Conservation (phyloP, 2,113 vertebrate genomes). For the Aphyosemion australe region DNA sequence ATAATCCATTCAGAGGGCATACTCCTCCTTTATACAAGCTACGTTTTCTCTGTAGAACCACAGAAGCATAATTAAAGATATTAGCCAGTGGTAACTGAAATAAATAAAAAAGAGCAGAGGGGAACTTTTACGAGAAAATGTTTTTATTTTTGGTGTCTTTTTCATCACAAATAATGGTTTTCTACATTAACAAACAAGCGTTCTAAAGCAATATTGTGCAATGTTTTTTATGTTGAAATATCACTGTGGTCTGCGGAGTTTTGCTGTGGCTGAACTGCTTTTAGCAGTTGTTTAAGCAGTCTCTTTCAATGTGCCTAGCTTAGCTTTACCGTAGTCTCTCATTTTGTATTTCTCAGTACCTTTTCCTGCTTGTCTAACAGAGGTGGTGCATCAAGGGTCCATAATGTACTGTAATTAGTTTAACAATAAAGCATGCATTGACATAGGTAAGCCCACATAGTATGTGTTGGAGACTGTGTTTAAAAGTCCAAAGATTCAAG, state of each 20-base stretch:
- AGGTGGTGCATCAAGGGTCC: constrained; percentile 13
- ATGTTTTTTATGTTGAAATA: constrained; percentile 38
- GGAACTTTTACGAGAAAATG: no score
- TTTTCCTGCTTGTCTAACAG: constrained; percentile 35
- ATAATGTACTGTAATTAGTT: constrained; percentile 6
- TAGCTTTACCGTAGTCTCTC: constrained; percentile 16
- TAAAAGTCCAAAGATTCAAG: constrained; percentile 50
- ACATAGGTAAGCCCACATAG: constrained; percentile 4
- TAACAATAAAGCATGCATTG: not conserved
- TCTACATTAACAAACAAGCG: not conserved
- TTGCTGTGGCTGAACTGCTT: constrained; percentile 35
- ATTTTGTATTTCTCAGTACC: constrained; percentile 10
- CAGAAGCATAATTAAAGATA: no score
- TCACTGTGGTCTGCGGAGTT: constrained; percentile 42
- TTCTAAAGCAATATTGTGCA: constrained; percentile 15
- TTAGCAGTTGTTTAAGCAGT: constrained; percentile 27
- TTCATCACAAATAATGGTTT: not conserved
- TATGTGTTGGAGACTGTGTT: constrained; percentile 1
- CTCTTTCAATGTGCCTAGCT: constrained; percentile 29
- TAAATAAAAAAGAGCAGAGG: no score
- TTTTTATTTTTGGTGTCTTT: no score
- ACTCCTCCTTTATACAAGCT: not conserved
- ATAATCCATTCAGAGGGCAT: not conserved
- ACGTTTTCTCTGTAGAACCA: no score
- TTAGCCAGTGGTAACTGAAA: no score